Percentiles rank a stretch among this genome's conserved stretches.
Evolutionary conservation across 2,888 invertebrate species (phyloP).

Genomic region (Melinopterus prodromus): DNA sequence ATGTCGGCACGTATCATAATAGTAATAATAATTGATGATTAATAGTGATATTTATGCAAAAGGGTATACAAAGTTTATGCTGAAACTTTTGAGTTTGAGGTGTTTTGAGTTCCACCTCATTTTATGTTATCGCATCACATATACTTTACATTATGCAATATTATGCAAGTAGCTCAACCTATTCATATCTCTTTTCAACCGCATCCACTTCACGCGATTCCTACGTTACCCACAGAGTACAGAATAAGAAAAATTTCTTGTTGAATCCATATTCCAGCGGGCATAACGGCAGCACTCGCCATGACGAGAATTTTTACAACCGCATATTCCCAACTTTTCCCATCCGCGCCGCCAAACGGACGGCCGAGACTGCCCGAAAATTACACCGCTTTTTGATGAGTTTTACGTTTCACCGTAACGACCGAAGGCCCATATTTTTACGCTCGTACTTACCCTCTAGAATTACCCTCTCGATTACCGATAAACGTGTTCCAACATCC

Average conservation of each 20-base stretch:
- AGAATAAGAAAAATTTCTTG: background rate
- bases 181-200: too few relatives aligned
- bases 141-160: too few relatives aligned
- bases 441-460: background rate
- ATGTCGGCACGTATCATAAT: too few relatives aligned
- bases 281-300: background rate
- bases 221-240: too few relatives aligned
- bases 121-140: too few relatives aligned
- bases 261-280: background rate
- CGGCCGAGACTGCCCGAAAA: background rate
- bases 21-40: too few relatives aligned
- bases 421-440: background rate
- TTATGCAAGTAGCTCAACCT: too few relatives aligned
- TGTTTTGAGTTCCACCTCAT: too few relatives aligned
- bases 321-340: background rate
- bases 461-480: background rate
- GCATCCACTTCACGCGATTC: too few relatives aligned
- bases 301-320: background rate
- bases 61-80: too few relatives aligned
- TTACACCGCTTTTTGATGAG: background rate
- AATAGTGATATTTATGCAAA: too few relatives aligned
- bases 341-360: background rate
- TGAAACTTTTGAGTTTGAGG: too few relatives aligned
- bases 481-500: conserved; percentile 4
- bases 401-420: conserved; percentile 4